Percentiles rank a stretch among this genome's conserved stretches.
phyloP scores from a whole-genome alignment of 2,797 vertebrate genomes.

The Dallia pectoralis region DNA sequence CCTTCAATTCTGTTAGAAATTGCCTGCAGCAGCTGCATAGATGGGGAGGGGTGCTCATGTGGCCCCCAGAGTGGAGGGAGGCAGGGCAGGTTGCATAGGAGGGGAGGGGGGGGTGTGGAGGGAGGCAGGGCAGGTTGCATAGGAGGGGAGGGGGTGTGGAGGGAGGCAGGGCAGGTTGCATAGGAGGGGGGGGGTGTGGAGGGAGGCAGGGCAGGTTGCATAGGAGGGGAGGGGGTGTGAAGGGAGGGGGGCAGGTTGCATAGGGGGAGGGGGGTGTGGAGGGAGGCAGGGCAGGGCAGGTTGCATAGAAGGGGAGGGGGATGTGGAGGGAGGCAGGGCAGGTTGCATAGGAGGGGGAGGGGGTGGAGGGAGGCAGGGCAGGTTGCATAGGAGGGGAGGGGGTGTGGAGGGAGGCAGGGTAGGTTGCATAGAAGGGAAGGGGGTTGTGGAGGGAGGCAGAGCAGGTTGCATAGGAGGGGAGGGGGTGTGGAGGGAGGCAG shows the following conservation, averaged over 20 bases:
- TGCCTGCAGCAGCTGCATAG: slow-evolving; percentile 61
- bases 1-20: slow-evolving; percentile 57
- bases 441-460: slow-evolving; percentile 67
- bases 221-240: slow-evolving; percentile 55
- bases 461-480: slow-evolving; percentile 55
- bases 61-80: slow-evolving; percentile 69
- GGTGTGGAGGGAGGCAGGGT: slow-evolving; percentile 72
- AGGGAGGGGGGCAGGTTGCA: slow-evolving; percentile 69
- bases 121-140: slow-evolving; percentile 69
- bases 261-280: slow-evolving; percentile 47
- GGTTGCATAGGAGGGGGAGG: slow-evolving; percentile 54
- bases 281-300: slow-evolving; percentile 73
- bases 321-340: no score
- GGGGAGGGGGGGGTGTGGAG: slow-evolving; percentile 58
- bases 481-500: slow-evolving; percentile 69
- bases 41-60: slow-evolving; percentile 40
- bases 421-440: slow-evolving; percentile 51
- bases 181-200: slow-evolving; percentile 47
- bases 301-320: slow-evolving; percentile 47
- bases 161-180: slow-evolving; percentile 69
- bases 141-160: slow-evolving; percentile 57
- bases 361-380: slow-evolving; percentile 72
- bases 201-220: slow-evolving; percentile 69
- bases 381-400: slow-evolving; percentile 50
- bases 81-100: slow-evolving; percentile 69